Percentiles rank a stretch among this genome's conserved stretches.
phyloP scores from a whole-genome alignment of 2,113 vertebrate genomes.

The Chloroceryle aenea region DNA sequence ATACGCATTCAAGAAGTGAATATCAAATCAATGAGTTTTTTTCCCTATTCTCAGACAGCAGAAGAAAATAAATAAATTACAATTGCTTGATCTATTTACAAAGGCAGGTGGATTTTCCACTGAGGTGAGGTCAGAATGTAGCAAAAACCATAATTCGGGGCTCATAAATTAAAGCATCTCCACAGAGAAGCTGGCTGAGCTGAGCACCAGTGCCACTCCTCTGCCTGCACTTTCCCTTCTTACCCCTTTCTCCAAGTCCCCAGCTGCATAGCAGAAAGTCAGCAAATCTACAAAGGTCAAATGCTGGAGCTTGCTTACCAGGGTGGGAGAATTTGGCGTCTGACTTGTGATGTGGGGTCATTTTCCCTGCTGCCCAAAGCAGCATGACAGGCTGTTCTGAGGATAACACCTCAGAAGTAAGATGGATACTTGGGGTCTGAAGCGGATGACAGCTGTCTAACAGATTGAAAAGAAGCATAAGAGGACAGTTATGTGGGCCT shows the following conservation, averaged over 20 bases:
- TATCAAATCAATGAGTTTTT: background rate
- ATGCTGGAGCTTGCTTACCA: background rate
- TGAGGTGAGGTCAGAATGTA: background rate
- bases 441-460: slow-evolving; percentile 25
- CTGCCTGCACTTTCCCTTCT: background rate
- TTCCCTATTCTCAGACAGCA: background rate
- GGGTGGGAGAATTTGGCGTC: background rate
- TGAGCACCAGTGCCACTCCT: background rate
- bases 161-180: background rate
- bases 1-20: background rate
- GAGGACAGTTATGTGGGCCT: background rate
- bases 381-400: background rate
- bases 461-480: slow-evolving; percentile 1
- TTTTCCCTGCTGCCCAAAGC: background rate
- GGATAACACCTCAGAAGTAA: slow-evolving; percentile 10
- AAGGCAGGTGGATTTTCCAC: background rate
- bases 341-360: background rate
- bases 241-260: background rate
- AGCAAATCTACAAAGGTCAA: slow-evolving; percentile 13
- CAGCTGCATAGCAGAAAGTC: background rate
- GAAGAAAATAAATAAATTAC: background rate
- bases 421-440: slow-evolving; percentile 9
- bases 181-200: background rate
- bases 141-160: background rate
- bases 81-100: background rate